phyloP scores from a whole-genome alignment of 2,888 invertebrate genomes.

The Acholoe squamosa region DNA sequence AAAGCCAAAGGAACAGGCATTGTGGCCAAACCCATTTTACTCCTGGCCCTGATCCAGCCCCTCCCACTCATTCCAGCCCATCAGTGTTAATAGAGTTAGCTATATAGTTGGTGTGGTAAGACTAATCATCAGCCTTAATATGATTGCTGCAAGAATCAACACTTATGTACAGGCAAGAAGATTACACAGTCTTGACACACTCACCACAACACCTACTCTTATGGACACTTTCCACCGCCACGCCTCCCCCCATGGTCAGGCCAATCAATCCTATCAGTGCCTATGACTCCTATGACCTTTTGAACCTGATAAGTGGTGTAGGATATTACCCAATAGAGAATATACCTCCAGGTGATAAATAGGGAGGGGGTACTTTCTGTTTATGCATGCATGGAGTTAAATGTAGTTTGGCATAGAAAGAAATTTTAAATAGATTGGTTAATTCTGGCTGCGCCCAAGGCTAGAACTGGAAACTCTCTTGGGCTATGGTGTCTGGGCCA shows the following conservation, averaged over 20 bases:
- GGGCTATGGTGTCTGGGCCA: too few species aligned
- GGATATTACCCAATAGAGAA: too few species aligned
- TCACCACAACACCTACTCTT: not conserved
- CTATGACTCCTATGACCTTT: not conserved
- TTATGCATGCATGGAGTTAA: conserved; percentile 17
- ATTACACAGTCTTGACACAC: not conserved
- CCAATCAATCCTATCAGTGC: conserved; percentile 24
- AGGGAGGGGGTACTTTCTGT: not conserved
- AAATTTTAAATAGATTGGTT: not conserved
- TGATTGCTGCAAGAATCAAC: not conserved
- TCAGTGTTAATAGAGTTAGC: not conserved
- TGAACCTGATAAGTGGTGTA: not conserved
- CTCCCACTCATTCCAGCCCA: too few species aligned
- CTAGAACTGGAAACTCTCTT: not conserved
- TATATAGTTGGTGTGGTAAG: not conserved
- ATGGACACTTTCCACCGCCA: not conserved
- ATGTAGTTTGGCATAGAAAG: not conserved
- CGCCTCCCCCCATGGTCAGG: not conserved
- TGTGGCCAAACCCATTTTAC: not conserved
- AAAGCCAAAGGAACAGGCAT: not conserved
- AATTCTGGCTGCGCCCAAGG: not conserved
- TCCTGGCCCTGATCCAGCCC: not conserved
- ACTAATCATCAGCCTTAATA: not conserved
- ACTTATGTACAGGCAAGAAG: not conserved
- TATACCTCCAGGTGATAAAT: too few species aligned